Base-by-base conservation (phyloP, 2,888 invertebrate genomes). In the Alloplasta piceator region DNA sequence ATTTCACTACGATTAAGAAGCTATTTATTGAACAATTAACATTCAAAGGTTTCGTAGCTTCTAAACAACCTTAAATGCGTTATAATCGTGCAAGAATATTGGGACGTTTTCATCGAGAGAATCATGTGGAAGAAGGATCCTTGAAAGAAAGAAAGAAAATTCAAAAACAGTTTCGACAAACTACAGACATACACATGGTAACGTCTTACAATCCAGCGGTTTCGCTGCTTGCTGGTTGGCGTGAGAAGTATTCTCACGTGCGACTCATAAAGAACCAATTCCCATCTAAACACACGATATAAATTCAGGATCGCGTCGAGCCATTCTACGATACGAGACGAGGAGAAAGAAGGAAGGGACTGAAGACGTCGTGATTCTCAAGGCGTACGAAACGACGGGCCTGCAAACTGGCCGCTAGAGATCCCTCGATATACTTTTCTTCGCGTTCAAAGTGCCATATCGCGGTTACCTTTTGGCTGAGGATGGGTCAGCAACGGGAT, bases 251-350 rank as follows among this genome's bases (percentile, higher is more conserved):
- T 86, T 83, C 86, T 90, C 92, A 91, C 91, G 91, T 89, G 84
- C 86, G 64, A 48, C 87, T 91, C 91, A 89, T 92, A 92, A 91
- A 92, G 91, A 91, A 91, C 90, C 91, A 91, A 91, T 92, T 91
- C 90, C 86, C 89, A 89, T 86, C 90, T 91, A 91, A 91, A 91
- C 90, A 91, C 89, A 87, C 91, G 89, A 91, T 92, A 91, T 92
- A 91, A 92, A 92, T 91, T 91, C 91, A 91, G 90, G 89, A 91
- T 91, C 89, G 88, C 86, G 36, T 10, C 86, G 87, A 85, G 87
- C 88, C 88, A 88, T 90, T 91, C 84, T 81, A 64, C 56, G 38
- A 38, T 58, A 48, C n/a, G 10, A 3, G 7, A 2, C n/a, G n/a
- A 48, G 48, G 48, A 48, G 48, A 12, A 26, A 26, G 26, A 12